Base-by-base conservation (phyloP, 2,113 vertebrate species). In the Chloropsis cyanopogon region DNA sequence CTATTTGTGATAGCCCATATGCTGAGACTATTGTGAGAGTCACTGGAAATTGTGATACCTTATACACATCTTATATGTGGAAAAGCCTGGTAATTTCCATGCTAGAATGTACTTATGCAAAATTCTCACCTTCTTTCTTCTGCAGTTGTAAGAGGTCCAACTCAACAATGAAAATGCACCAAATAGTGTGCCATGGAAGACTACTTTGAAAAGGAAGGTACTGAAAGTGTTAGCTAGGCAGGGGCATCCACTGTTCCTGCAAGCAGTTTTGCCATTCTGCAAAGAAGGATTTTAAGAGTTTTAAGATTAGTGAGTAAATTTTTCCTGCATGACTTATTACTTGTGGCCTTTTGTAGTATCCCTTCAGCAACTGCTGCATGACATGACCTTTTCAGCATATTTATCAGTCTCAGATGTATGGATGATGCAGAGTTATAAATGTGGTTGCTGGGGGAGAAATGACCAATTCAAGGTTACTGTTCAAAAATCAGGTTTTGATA, bases 361-460 rank as follows among this genome's bases (percentile, higher is more conserved):
- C 69, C 50, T 87, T 82, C 85, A 92, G 91, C 73, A 79, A 63
- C 35, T 68, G 31, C 53, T 93, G 59, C 46, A 53, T 70, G 85
- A 56, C 35, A 19, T 92, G 79, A 95, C 87, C 81, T 96, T 95
- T 95, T 91, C 86, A 78, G 49, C 28, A 17, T 60, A 88, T 82
- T 93, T 94, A 86, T 92, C 68, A 75, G 68, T 54, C 33, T 79
- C 35, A 87, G 24, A 20, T 4, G 47, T 63, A 37, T 4, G 26
- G 82, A 77, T 53, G 41, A 77, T 80, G 52, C 54, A 76, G 56
- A 46, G 10, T 54, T 59, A 26, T 65, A 88, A 88, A 53, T n/a
- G n/a, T 35, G 22, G 21, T 35, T 73, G 9, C 75, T 86, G 64
- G 11, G 4, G 6, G 8, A 69, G 14, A 54, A 94, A 90, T 73